Percentiles rank a stretch among this genome's conserved stretches.
Conservation (phyloP, 1,140 invertebrate species). For the Penaeus japonicus region DNA sequence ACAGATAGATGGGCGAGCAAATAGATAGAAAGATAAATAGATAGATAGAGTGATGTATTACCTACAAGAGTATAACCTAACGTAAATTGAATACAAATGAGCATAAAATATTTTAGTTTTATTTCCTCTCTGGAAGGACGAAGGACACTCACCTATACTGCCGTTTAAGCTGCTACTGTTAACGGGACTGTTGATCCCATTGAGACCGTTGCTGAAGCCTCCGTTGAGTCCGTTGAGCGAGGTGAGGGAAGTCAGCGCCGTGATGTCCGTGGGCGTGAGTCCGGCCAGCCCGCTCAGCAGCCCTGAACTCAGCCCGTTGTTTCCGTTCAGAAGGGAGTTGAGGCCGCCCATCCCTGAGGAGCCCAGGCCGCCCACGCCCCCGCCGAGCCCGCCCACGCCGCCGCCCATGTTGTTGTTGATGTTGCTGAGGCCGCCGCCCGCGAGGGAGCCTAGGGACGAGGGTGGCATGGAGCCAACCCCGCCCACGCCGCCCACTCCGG, state of each 20-base stretch:
- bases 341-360: not conserved
- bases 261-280: conserved; percentile 19
- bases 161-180: conserved; percentile 44
- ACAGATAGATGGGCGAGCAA: no score
- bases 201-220: conserved; percentile 40
- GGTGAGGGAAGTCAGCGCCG: conserved; percentile 13
- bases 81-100: no score
- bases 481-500: not conserved
- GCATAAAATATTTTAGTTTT: no score
- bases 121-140: no score
- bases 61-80: no score
- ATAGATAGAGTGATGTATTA: no score
- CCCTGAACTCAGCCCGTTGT: not conserved
- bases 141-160: conserved; percentile 39
- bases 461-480: conserved; percentile 8
- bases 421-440: not conserved
- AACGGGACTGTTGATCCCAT: conserved; percentile 32
- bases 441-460: not conserved
- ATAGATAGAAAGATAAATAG: no score
- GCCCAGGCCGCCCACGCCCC: not conserved
- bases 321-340: not conserved
- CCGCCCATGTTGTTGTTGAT: not conserved
- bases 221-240: conserved; percentile 37
- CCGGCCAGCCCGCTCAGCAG: conserved; percentile 31
- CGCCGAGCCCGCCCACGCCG: not conserved